Evolutionary conservation across 2,888 invertebrate species (phyloP), one percentile per base, ranked within the genome.

Genomic region (Taenaris catops): DNA sequence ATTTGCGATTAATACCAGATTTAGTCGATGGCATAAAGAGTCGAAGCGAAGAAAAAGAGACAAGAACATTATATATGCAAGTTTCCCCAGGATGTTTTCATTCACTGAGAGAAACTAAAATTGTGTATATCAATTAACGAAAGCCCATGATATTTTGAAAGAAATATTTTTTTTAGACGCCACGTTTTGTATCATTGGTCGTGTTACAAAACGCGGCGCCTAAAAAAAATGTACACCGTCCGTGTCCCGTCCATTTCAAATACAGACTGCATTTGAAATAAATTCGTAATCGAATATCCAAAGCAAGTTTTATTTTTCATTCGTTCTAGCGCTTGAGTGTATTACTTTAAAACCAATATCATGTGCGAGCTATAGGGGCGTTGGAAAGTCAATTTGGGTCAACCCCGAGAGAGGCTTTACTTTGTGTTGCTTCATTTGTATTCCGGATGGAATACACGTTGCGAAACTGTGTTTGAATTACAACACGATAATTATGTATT

Each of bases 61-160:
- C 54, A 11, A 66, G 69, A 46, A 83, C 84, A 0, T 44, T 84
- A 8, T 86, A 83, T 29, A 81, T 84, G 83, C 83, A 86, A 58
- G n/a, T n/a, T n/a, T n/a, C n/a, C n/a, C n/a, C n/a, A n/a, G n/a
- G n/a, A n/a, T n/a, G n/a, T n/a, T n/a, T n/a, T n/a, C n/a, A n/a
- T n/a, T n/a, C n/a, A n/a, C n/a, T n/a, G n/a, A n/a, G n/a, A n/a
- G n/a, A n/a, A n/a, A n/a, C n/a, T n/a, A n/a, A n/a, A n/a, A n/a
- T n/a, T n/a, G n/a, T n/a, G n/a, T n/a, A n/a, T n/a, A n/a, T n/a
- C n/a, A n/a, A n/a, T n/a, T n/a, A n/a, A n/a, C n/a, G n/a, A n/a
- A n/a, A n/a, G n/a, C n/a, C n/a, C n/a, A n/a, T n/a, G n/a, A n/a
- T n/a, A n/a, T n/a, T n/a, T n/a, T n/a, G n/a, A n/a, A n/a, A n/a